A percentile compares a stretch with the other conserved stretches of the same genome.
These are phyloP conservation scores for Chelmon rostratus DNA, from an alignment of 2,797 vertebrate species.

Conservation along the genomic window DNA sequence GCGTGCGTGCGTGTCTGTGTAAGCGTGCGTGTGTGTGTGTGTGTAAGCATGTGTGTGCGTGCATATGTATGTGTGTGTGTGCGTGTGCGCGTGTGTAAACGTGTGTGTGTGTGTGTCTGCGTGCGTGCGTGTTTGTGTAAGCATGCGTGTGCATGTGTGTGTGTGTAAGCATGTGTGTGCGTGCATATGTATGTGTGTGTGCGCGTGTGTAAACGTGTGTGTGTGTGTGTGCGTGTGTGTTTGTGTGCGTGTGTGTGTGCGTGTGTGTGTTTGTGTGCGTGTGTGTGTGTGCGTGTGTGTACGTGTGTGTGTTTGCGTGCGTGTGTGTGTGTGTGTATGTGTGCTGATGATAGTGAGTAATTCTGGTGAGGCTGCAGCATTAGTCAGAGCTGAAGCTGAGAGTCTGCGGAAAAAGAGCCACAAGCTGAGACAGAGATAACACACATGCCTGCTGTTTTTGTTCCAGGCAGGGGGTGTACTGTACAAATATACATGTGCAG, in stretches of 20 bases:
- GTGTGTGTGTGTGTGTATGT: neutral
- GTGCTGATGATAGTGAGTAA: constrained; percentile 30
- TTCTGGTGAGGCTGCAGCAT: constrained; percentile 53
- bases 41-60: neutral
- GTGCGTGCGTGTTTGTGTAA: too few relatives aligned
- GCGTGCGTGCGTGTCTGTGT: too few relatives aligned
- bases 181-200: neutral
- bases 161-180: neutral
- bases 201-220: neutral
- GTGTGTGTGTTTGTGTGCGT: neutral
- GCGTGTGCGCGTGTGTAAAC: neutral
- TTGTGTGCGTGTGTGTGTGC: neutral
- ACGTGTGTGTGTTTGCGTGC: neutral
- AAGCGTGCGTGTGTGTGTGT: too few relatives aligned
- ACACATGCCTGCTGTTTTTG: constrained; percentile 2
- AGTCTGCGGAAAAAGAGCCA: constrained; percentile 44
- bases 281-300: neutral
- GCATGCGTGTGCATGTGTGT: neutral
- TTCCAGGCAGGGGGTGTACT: constrained; percentile 12
- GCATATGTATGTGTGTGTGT: neutral
- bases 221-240: neutral
- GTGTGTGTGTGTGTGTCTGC: neutral
- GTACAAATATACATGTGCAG: neutral
- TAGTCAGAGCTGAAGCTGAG: constrained; percentile 56
- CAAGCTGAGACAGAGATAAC: constrained; percentile 41